A percentile compares a stretch with the other conserved stretches of the same genome.
Evolutionary conservation across 2,113 vertebrate species (phyloP).

Genomic region (Mus musculus): GRCm39 chr15:8925501-8926000

Average conservation of each 20-base stretch:
- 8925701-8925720: background rate
- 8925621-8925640: background rate
- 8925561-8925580: too few relatives aligned
- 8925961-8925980: slow-evolving; percentile 37
- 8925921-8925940: slow-evolving; percentile 54
- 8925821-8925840: background rate
- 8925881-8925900: slow-evolving; percentile 34
- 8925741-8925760: background rate
- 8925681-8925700: background rate
- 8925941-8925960: background rate
- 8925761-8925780: background rate
- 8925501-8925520: background rate
- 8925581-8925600: background rate
- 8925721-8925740: background rate
- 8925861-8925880: background rate
- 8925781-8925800: background rate
- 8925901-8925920: background rate
- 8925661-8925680: background rate
- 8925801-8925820: background rate
- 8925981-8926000: slow-evolving; percentile 54
- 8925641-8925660: background rate
- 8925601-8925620: background rate
- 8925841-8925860: background rate
- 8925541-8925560: too few relatives aligned
- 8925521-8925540: slow-evolving; percentile 14